A percentile compares a stretch with the other conserved stretches of the same genome.
phyloP scores from a whole-genome alignment of 2,113 vertebrate species.

The Silurus glanis region DNA sequence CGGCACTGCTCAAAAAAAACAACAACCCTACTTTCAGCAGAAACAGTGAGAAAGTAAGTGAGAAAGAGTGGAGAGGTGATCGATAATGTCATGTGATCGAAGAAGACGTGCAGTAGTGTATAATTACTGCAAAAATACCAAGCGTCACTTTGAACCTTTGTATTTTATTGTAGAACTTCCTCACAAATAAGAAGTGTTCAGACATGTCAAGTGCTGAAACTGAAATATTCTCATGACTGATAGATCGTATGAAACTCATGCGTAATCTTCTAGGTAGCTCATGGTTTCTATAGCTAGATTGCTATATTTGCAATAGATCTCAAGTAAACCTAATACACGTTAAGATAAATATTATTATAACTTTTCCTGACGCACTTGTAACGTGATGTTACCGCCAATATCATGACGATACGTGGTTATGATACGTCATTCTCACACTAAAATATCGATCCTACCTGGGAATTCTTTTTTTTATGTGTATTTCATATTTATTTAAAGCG shows the following conservation, averaged over 20 bases:
- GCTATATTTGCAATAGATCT: neutral
- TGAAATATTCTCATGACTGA: neutral
- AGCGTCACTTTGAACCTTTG: neutral
- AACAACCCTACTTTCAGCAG: neutral
- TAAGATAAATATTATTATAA: too few species aligned
- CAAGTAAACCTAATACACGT: neutral
- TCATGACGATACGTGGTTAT: too few species aligned
- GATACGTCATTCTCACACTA: too few species aligned
- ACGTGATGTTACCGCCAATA: too few species aligned
- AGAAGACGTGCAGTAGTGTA: neutral
- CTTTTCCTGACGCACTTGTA: too few species aligned
- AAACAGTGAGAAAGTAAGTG: neutral
- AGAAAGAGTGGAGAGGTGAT: neutral
- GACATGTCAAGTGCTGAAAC: too few species aligned
- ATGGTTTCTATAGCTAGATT: neutral
- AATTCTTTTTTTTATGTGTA: too few species aligned
- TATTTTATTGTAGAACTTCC: too few species aligned
- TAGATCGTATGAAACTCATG: neutral
- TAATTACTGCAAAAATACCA: neutral
- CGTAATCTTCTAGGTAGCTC: neutral
- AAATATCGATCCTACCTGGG: too few species aligned
- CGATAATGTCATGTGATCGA: neutral
- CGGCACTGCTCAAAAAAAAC: slow-evolving; percentile 10
- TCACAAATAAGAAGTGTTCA: too few species aligned
- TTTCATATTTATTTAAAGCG: too few species aligned